Conservation (phyloP, 2,113 vertebrate species). For the Gavialis gangeticus region DNA sequence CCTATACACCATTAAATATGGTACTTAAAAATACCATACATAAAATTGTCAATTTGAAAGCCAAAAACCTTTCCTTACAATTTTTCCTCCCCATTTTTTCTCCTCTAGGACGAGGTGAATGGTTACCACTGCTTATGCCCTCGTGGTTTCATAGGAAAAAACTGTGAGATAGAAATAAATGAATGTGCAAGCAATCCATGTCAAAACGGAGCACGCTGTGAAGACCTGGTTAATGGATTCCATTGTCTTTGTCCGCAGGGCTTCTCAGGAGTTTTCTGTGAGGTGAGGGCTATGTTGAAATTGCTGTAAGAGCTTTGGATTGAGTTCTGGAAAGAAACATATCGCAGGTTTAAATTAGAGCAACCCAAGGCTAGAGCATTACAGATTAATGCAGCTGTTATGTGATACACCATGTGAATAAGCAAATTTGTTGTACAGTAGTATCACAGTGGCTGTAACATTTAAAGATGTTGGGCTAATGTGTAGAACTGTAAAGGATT, state of each 20-base stretch:
- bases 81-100: neutral
- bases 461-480: conserved; percentile 7
- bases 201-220: conserved; percentile 85
- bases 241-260: conserved; percentile 88
- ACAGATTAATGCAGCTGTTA: neutral
- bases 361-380: neutral
- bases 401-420: conserved; percentile 48
- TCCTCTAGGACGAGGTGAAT: conserved; percentile 78
- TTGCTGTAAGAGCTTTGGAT: conserved; percentile 1
- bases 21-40: neutral
- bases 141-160: conserved; percentile 86
- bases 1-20: too few relatives aligned
- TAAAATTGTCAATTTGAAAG: neutral
- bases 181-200: conserved; percentile 88
- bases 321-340: conserved; percentile 11
- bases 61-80: neutral
- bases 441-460: neutral
- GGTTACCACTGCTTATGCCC: conserved; percentile 90
- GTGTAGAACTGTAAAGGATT: neutral
- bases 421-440: conserved; percentile 33
- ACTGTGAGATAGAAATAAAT: conserved; percentile 87
- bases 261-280: conserved; percentile 86
- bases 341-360: conserved; percentile 39
- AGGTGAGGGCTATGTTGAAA: conserved; percentile 82
- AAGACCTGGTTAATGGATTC: conserved; percentile 82